Base-by-base conservation (phyloP, 2,797 vertebrate species). In the Triplophysa yarkandensis region DNA sequence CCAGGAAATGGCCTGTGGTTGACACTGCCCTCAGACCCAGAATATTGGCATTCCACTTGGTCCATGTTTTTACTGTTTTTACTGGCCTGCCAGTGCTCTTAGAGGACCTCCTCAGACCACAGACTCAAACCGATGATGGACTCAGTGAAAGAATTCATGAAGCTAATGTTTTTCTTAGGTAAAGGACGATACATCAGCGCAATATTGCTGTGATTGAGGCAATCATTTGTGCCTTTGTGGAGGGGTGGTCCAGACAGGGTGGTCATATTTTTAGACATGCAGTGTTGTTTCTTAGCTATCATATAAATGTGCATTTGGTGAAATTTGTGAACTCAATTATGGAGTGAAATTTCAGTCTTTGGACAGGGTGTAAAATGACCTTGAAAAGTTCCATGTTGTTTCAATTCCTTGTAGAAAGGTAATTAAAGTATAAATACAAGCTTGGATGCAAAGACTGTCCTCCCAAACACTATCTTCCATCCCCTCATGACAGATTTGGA, bases 1-100 rank as follows among this genome's bases (percentile, higher is more conserved):
- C 84, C 82, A 83, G 90, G 91, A 92, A 88, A 90, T 87, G 85
- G 79, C 78, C 82, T 87, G 87, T 89, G 87, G 88, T 85, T 81
- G 76, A 48, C 81, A 43, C 74, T 85, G 80, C 76, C 75, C 87
- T 84, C 78, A 68, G 80, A 84, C 67, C 82, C 75, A 78, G 85
- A 55, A 79, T 82, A 80, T 80, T 89, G 88, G 84, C 85, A 85
- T 79, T 50, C 67, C 65, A 65, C 55, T 79, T 71, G 48, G 76
- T 79, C 77, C 80, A 77, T 81, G 71, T 90, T 86, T 89, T 88
- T 87, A 77, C 78, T 87, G 83, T 89, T 92, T 86, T 85, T 82
- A 77, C 77, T 85, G 82, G 80, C 71, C 43, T 46, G 76, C 77
- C 67, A 32, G 75, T 77, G 81, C 77, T 74, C 68, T 69, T 43